phyloP scores from a whole-genome alignment of 2,797 vertebrate species.

The Eupleurogrammus muticus region DNA sequence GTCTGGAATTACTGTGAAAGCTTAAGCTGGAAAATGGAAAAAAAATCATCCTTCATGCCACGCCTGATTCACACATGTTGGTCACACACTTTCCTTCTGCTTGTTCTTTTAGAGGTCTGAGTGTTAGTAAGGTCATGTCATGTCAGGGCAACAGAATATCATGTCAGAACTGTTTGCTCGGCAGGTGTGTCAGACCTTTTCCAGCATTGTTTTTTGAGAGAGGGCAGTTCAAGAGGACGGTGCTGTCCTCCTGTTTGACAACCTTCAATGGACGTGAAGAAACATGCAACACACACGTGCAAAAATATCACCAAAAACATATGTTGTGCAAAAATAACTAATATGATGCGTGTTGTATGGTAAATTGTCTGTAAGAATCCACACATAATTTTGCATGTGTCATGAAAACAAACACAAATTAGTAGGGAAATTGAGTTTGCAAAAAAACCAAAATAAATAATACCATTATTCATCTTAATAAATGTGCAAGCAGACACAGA shows the following conservation, averaged over 20 bases:
- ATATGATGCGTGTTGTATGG: not conserved
- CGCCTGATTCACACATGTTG: conserved; percentile 16
- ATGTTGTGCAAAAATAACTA: conserved; percentile 24
- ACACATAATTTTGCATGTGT: not conserved
- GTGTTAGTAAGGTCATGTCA: conserved; percentile 18
- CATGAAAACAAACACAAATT: conserved; percentile 19
- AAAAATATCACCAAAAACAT: conserved; percentile 11
- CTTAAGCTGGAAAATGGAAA: not conserved
- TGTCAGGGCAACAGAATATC: conserved; percentile 2
- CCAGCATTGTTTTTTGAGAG: conserved; percentile 78
- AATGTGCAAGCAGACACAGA: conserved; percentile 18
- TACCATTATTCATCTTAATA: conserved; percentile 31
- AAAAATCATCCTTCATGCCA: not conserved
- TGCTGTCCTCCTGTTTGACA: conserved; percentile 78
- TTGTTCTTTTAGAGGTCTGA: conserved; percentile 2
- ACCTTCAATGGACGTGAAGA: conserved; percentile 72
- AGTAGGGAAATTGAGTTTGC: conserved; percentile 1
- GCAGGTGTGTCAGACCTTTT: conserved; percentile 72
- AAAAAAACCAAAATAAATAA: conserved; percentile 24
- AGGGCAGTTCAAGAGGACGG: conserved; percentile 80
- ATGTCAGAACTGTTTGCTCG: not conserved
- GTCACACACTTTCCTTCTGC: conserved; percentile 14
- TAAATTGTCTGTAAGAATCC: conserved; percentile 3
- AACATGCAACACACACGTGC: conserved; percentile 20
- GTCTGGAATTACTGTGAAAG: conserved; percentile 16